Base-by-base conservation (phyloP, 1,140 invertebrate species). In the Plutomurus gul region DNA sequence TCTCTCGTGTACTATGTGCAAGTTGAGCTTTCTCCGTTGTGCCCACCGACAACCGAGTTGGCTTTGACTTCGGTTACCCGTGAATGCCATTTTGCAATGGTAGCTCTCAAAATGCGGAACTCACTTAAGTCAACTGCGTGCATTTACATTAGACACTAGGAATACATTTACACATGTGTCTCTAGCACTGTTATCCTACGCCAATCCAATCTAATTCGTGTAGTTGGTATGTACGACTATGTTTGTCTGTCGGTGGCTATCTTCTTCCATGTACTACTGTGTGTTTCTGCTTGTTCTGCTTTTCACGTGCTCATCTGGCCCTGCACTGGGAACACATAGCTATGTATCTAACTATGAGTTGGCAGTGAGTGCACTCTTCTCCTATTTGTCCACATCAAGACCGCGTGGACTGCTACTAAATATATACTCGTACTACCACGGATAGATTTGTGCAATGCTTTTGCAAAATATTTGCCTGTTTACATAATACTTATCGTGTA, bases 101-200 rank as follows among this genome's bases (percentile, higher is more conserved):
- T n/a, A 36, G 56, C 56, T 65, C n/a, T n/a, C 27, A 65, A 65
- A 65, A 65, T 65, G 56, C 56, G 56, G 56, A 65, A 65, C 56
- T 60, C 27, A 60, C 27, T 65, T 65, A 65, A 65, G 56, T 65
- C 56, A 65, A 65, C 56, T 65, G 36, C 36, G 56, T 65, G 16
- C 56, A 56, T 56, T 56, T 30, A 56, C 51, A 65, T 65, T 65
- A 65, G 27, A 30, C 56, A 6, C 16, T 65, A 65, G 27, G 36
- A 65, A 65, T 65, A 65, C 56, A 65, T 65, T 65, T 36, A n/a
- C 56, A 65, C 27, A 65, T 36, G 56, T 65, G 56, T 65, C 56
- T n/a, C n/a, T 36, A 36, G 16, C 25, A n/a, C 13, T 33, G 56
- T 65, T 65, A 65, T 65, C 56, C 27, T 65, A 33, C 36, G 56